Evolutionary conservation across 92 coral and sea anemone genomes (phyloP), one percentile per base, ranked within the genome.

Genomic region (Zoanthus sociatus): DNA sequence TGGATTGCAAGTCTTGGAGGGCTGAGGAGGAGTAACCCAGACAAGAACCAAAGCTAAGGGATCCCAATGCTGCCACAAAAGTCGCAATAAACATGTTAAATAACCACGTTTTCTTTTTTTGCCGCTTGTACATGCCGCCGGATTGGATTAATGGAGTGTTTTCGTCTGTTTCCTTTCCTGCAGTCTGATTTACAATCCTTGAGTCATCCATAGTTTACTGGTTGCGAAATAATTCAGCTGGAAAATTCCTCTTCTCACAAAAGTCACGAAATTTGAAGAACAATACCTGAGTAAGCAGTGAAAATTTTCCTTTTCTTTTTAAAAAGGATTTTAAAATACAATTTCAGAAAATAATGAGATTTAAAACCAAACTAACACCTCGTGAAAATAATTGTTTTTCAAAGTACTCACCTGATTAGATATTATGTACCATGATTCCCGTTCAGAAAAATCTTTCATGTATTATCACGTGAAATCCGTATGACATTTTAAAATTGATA

Each of bases 21-120:
- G 93, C 95, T 0, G 94, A 88, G 4, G 97, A 94, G 4, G 97
- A 86, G 55, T 94, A 94, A 0, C 89, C 92, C n/a, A 94, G 7
- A 20, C 90, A 83, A 60, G 54, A 92, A 0, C 97, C 97, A 79
- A 92, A 90, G 45, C 93, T 70, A 30, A 94, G 47, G 1, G 97
- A 79, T 0, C 94, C 97, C 12, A 94, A 14, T 37, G 84, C 94
- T 0, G 92, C 94, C 4, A 88, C 33, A 1, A 94, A 84, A 7
- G 69, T 20, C 30, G 69, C 69, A 17, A 63, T 20, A 63, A 63
- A 63, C 9, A 20, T 63, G 9, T 17, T 17, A 0, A 63, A 5
- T 63, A 63, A 63, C 9, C 69, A 10, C 55, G 55, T 7, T 63
- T 63, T 18, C 69, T n/a, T 18, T 63, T 63, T n/a, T 8, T 18